Base-by-base conservation (phyloP, 1,140 invertebrate genomes). In the Drosophila subpulchrella region DNA sequence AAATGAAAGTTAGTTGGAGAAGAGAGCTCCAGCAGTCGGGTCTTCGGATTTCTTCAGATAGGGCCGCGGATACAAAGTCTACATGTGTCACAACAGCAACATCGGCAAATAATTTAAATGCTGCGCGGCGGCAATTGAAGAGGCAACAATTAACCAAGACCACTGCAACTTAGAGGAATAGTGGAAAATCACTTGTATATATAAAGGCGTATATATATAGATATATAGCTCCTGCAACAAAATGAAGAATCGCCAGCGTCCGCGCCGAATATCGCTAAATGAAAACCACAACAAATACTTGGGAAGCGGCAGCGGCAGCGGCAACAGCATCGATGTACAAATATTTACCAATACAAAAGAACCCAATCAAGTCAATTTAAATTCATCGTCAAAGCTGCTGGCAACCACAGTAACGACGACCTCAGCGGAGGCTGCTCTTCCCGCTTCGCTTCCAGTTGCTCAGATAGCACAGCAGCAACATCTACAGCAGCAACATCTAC, bases 341-440 rank as follows among this genome's bases (percentile, higher is more conserved):
- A 81, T 76, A 90, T 78, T 84, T 90, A 90, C 85, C 84, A 89
- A 89, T 90, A 89, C 85, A 90, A 70, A 85, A 75, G 77, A 84
- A 53, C 81, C 82, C 84, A 89, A 89, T 89, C 84, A 89, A 90
- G 80, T 90, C 84, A 89, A 90, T 89, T 89, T 89, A 90, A 89
- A 84, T 84, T 89, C 84, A 85, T 90, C 81, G 76, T 74, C 80
- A 79, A 63, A 81, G 59, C 74, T 60, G 58, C 48, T 63, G 62
- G 30, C 65, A 39, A 47, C 57, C 58, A 50, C 54, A 59, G 39
- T n/a, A 56, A 50, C 70, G 58, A 39, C 78, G 79, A 79, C 79
- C 61, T 76, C 76, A 77, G 41, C 67, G 53, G 84, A 75, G 79
- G 62, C 78, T 75, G 46, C 62, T 74, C 51, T 65, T 54, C 46